These are phyloP conservation scores for Limenitis camilla DNA, from an alignment of 2,888 invertebrate species.

Conservation along the genomic window DNA sequence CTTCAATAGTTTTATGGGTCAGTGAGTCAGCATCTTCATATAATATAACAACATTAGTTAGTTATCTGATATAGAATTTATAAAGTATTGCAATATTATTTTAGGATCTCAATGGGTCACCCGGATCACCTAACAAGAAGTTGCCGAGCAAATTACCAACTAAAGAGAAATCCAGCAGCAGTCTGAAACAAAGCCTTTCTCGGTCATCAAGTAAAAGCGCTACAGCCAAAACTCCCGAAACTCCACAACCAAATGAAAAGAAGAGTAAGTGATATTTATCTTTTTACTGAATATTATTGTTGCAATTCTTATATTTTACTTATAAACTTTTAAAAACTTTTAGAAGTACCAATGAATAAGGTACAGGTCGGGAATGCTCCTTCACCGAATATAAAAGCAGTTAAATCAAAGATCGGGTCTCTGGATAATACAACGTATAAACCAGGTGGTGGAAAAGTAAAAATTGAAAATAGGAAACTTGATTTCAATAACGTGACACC, in stretches of 20 bases:
- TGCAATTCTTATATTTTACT: background rate
- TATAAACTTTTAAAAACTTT: conserved; percentile 26
- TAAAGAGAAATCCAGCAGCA: conserved; percentile 65
- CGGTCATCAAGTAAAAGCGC: conserved; percentile 77
- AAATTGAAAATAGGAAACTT: conserved; percentile 90
- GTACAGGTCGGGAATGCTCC: conserved; percentile 93
- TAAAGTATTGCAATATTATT: conserved; percentile 11
- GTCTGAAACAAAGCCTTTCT: conserved; percentile 67
- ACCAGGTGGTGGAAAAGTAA: conserved; percentile 91
- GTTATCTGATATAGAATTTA: background rate
- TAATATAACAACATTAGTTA: too few relatives aligned
- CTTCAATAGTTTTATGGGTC: too few relatives aligned
- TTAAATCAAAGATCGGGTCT: conserved; percentile 94
- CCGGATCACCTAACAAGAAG: conserved; percentile 84
- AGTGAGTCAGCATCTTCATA: too few relatives aligned
- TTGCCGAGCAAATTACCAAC: conserved; percentile 73
- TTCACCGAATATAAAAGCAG: conserved; percentile 92
- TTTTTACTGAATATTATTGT: conserved; percentile 10
- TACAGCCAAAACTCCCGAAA: conserved; percentile 82
- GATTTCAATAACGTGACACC: conserved; percentile 89
- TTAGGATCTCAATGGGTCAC: conserved; percentile 80
- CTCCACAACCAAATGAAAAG: conserved; percentile 71
- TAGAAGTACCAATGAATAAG: conserved; percentile 94
- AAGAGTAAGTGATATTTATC: conserved; percentile 76
- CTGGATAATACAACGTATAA: conserved; percentile 91